Percentiles rank a stretch among this genome's conserved stretches.
Conservation (phyloP, 1,140 invertebrate genomes). For the Elymnias hypermnestra region DNA sequence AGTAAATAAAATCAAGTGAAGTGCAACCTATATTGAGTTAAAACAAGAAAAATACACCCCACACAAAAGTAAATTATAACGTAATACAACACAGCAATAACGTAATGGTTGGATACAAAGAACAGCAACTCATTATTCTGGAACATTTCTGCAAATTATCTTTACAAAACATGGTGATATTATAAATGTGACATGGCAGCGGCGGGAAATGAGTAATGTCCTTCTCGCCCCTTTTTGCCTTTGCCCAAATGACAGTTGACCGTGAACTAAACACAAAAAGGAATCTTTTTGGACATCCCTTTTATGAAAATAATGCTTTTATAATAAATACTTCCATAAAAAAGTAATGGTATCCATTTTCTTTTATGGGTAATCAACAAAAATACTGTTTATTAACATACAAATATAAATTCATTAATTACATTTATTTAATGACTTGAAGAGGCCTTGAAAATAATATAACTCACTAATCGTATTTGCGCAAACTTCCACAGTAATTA, state of each 20-base stretch:
- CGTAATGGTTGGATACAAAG: neutral
- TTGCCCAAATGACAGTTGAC: slow-evolving; percentile 2
- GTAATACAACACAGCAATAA: no score
- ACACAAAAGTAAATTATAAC: no score
- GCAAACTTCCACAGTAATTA: no score
- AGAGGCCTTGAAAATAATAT: no score
- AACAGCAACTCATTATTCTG: neutral
- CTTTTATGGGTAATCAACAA: no score
- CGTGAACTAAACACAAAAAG: slow-evolving; percentile 10
- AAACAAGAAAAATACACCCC: no score
- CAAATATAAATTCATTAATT: no score
- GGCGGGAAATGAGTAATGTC: neutral
- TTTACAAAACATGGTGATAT: neutral
- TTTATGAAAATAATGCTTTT: slow-evolving; percentile 7
- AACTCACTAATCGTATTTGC: no score
- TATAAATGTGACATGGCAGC: neutral
- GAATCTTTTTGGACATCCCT: neutral
- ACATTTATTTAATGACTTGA: no score
- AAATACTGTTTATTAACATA: no score
- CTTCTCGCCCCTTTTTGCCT: neutral
- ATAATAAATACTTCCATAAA: neutral
- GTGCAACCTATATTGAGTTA: no score
- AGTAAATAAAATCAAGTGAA: no score
- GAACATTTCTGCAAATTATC: neutral
- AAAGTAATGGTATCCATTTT: neutral